phyloP scores from a whole-genome alignment of 2,888 invertebrate genomes.

The Peribatodes rhomboidaria region DNA sequence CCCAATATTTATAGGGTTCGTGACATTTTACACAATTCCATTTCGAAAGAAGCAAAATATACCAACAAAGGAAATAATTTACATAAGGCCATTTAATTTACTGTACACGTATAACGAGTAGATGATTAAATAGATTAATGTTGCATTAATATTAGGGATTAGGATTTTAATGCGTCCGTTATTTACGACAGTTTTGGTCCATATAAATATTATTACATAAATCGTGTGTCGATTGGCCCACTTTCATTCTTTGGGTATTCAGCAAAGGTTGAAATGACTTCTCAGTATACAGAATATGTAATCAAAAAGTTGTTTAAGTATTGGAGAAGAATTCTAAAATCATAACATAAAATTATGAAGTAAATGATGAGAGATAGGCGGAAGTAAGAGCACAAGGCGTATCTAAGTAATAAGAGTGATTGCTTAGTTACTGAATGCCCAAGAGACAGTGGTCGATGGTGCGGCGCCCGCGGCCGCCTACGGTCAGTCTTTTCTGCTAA shows the following conservation, averaged over 20 bases:
- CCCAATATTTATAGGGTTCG: constrained; percentile 64
- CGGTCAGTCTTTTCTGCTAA: constrained; percentile 86
- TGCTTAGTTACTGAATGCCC: constrained; percentile 65
- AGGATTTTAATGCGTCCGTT: constrained; percentile 82
- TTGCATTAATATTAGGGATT: constrained; percentile 81
- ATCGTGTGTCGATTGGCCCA: constrained; percentile 71
- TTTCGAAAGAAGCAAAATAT: constrained; percentile 76
- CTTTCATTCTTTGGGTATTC: constrained; percentile 66
- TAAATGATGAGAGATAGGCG: constrained; percentile 33
- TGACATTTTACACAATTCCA: constrained; percentile 62
- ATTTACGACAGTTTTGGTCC: constrained; percentile 86
- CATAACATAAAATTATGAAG: not conserved
- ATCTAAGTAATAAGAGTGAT: constrained; percentile 23
- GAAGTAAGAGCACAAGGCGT: constrained; percentile 28
- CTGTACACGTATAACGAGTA: constrained; percentile 85
- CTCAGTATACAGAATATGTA: not conserved
- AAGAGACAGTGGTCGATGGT: constrained; percentile 67
- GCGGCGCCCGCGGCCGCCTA: constrained; percentile 81
- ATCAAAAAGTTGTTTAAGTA: constrained; percentile 9
- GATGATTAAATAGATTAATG: constrained; percentile 84
- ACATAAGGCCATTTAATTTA: constrained; percentile 86
- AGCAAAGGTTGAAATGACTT: constrained; percentile 51
- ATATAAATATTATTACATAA: constrained; percentile 84
- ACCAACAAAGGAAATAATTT: constrained; percentile 79
- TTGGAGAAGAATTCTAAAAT: constrained; percentile 2